phyloP scores from a whole-genome alignment of 2,888 invertebrate species.

The Hypomecis atomaria region DNA sequence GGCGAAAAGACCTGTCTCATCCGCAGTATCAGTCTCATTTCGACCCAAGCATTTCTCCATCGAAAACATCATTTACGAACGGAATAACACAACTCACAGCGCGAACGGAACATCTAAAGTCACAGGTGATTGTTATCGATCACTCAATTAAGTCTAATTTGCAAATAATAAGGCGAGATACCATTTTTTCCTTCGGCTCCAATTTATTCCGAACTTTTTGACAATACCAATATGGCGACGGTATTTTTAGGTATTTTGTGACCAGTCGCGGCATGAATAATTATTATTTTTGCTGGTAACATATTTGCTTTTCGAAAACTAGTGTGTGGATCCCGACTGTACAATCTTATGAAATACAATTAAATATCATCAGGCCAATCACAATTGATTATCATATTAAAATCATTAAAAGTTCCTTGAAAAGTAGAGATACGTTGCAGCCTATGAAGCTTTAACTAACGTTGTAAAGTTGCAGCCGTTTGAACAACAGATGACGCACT shows the following conservation, averaged over 20 bases:
- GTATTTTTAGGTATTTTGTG: constrained; percentile 82
- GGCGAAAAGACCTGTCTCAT: constrained; percentile 66
- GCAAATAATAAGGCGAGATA: constrained; percentile 70
- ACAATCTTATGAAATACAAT: no score
- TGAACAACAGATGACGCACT: constrained; percentile 5
- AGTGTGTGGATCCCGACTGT: neutral
- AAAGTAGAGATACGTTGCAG: neutral
- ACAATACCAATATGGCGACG: constrained; percentile 86
- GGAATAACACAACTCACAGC: constrained; percentile 69
- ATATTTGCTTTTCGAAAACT: constrained; percentile 27
- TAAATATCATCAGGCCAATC: neutral
- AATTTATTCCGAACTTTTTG: constrained; percentile 78
- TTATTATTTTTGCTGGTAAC: constrained; percentile 63
- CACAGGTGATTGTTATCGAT: constrained; percentile 67
- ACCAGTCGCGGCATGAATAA: constrained; percentile 69
- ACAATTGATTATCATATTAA: no score
- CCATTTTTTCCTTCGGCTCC: constrained; percentile 80
- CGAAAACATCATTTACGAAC: constrained; percentile 80
- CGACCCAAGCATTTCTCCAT: constrained; percentile 77
- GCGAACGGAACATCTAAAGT: constrained; percentile 81
- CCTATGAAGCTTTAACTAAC: neutral
- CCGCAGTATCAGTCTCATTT: constrained; percentile 65
- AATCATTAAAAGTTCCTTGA: neutral
- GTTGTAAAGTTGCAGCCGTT: neutral
- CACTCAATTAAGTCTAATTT: constrained; percentile 68